A percentile compares a stretch with the other conserved stretches of the same genome.
phyloP scores from a whole-genome alignment of 2,888 invertebrate species.

The Volucella zonaria region DNA sequence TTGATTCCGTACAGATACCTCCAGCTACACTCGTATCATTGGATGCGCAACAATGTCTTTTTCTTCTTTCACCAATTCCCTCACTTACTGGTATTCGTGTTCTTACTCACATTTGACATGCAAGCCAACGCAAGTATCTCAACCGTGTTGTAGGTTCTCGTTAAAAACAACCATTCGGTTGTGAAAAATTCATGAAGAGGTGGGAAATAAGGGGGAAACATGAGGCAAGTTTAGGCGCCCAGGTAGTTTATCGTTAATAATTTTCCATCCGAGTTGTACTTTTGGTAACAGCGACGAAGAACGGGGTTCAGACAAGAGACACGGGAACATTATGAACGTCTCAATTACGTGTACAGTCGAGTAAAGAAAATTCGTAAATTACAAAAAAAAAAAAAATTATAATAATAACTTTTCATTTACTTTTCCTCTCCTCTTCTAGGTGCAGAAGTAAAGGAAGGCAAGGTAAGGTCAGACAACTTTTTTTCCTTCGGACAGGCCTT shows the following conservation, averaged over 20 bases:
- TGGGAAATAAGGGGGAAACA: background rate
- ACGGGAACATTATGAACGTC: background rate
- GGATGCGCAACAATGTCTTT: constrained; percentile 16
- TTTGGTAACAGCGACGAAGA: background rate
- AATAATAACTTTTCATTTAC: background rate
- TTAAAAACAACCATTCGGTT: constrained; percentile 24
- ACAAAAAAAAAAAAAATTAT: background rate
- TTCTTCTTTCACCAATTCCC: background rate
- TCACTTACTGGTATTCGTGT: constrained; percentile 11
- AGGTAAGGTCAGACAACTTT: background rate
- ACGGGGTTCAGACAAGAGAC: too few species aligned
- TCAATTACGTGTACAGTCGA: constrained; percentile 36
- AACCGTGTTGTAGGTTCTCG: constrained; percentile 32
- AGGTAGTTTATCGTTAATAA: constrained; percentile 25
- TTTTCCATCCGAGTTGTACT: background rate
- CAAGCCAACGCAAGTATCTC: constrained; percentile 22
- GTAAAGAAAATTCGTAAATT: constrained; percentile 14
- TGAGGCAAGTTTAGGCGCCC: constrained; percentile 20
- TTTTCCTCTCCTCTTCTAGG: background rate
- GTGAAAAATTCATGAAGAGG: constrained; percentile 7
- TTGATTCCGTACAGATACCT: constrained; percentile 6
- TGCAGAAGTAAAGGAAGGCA: background rate
- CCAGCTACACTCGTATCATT: background rate
- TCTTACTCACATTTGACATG: constrained; percentile 38
- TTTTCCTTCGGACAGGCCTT: background rate